These are phyloP conservation scores for Asteroscopus sphinx DNA, from an alignment of 2,888 invertebrate genomes.

Conservation along the genomic window DNA sequence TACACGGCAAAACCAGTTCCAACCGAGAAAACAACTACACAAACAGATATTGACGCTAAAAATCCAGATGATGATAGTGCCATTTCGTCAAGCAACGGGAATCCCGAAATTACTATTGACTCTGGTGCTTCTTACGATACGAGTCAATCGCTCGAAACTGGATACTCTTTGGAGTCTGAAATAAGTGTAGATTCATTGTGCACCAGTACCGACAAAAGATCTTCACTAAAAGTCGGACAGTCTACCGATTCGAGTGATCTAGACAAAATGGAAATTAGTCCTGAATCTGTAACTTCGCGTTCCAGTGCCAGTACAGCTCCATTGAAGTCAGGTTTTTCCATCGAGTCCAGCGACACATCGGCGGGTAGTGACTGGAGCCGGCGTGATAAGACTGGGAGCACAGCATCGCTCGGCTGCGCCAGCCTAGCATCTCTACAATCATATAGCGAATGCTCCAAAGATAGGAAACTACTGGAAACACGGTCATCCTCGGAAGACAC, in stretches of 20 bases:
- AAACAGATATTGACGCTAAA: slow-evolving; percentile 78
- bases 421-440: slow-evolving; percentile 92
- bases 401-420: slow-evolving; percentile 90
- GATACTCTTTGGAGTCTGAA: slow-evolving; percentile 88
- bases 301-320: slow-evolving; percentile 88
- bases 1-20: slow-evolving; percentile 75
- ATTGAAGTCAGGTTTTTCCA: slow-evolving; percentile 89
- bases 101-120: slow-evolving; percentile 87
- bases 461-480: slow-evolving; percentile 87
- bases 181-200: slow-evolving; percentile 90
- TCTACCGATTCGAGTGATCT: slow-evolving; percentile 92
- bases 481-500: slow-evolving; percentile 91
- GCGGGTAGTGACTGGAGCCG: slow-evolving; percentile 91
- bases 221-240: slow-evolving; percentile 90
- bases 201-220: slow-evolving; percentile 89
- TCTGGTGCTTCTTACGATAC: slow-evolving; percentile 83
- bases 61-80: slow-evolving; percentile 87
- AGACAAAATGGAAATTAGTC: slow-evolving; percentile 89
- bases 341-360: slow-evolving; percentile 91
- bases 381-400: slow-evolving; percentile 90
- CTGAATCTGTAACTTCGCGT: slow-evolving; percentile 86
- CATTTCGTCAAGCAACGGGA: slow-evolving; percentile 85
- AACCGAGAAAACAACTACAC: slow-evolving; percentile 72
- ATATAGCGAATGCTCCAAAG: slow-evolving; percentile 91
- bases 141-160: slow-evolving; percentile 87